Percentiles rank a stretch among this genome's conserved stretches.
Conservation (phyloP, 2,888 invertebrate species). For the Melanotus villosus region DNA sequence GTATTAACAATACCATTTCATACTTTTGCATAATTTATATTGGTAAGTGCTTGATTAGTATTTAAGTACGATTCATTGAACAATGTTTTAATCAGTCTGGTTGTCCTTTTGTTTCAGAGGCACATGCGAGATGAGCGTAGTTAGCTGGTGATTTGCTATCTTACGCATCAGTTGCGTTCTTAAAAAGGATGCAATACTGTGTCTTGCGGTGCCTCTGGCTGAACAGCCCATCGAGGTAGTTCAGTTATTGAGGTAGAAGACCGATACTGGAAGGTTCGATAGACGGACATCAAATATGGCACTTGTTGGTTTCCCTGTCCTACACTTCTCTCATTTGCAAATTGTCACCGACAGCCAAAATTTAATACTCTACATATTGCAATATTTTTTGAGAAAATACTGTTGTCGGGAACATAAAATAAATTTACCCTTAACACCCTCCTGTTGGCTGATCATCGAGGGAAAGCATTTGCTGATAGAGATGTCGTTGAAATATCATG, state of each 20-base stretch:
- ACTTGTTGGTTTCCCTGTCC: constrained; percentile 54
- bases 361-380: not conserved
- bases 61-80: constrained; percentile 36
- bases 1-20: not conserved
- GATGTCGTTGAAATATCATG: constrained; percentile 54
- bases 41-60: constrained; percentile 44
- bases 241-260: constrained; percentile 62
- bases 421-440: constrained; percentile 17
- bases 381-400: not conserved
- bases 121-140: constrained; percentile 83
- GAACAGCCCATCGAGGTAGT: constrained; percentile 62
- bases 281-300: constrained; percentile 62
- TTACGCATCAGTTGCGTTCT: constrained; percentile 66
- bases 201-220: constrained; percentile 69
- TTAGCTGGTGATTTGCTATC: constrained; percentile 64
- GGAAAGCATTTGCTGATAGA: constrained; percentile 57
- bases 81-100: constrained; percentile 69
- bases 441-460: constrained; percentile 47
- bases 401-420: constrained; percentile 26
- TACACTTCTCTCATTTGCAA: constrained; percentile 17
- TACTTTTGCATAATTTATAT: constrained; percentile 12
- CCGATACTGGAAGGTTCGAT: constrained; percentile 67
- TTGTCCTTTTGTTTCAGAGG: constrained; percentile 82
- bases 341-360: not conserved
- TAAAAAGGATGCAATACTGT: constrained; percentile 60